Conservation (phyloP, 2,888 invertebrate species). For the Drosophila setosimentum region DNA sequence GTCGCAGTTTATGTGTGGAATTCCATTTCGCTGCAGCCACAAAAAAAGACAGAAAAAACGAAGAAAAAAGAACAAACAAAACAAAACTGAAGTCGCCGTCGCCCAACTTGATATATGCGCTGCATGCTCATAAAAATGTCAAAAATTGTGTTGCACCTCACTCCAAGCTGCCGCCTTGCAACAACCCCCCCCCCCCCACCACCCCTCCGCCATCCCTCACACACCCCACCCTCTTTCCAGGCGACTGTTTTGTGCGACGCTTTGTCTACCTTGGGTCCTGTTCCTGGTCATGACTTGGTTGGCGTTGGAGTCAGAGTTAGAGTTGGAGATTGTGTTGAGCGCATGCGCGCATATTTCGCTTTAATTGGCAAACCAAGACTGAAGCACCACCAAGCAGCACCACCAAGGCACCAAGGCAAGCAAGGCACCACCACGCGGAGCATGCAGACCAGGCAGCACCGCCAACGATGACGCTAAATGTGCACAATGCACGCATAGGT, state of each 20-base stretch:
- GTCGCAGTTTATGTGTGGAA: constrained; percentile 72
- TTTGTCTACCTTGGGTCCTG: constrained; percentile 59
- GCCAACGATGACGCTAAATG: constrained; percentile 80
- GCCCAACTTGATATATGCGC: constrained; percentile 82
- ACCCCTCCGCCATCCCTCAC: constrained; percentile 1
- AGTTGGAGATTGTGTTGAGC: constrained; percentile 46
- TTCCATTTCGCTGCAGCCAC: constrained; percentile 55
- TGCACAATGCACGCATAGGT: constrained; percentile 75
- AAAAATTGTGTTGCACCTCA: constrained; percentile 72
- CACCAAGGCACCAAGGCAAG: constrained; percentile 19
- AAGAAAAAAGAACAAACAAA: constrained; percentile 34
- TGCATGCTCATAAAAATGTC: constrained; percentile 83
- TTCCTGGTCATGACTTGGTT: constrained; percentile 25
- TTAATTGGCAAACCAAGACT: constrained; percentile 75
- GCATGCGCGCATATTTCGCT: constrained; percentile 79
- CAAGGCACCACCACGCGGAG: constrained; percentile 7
- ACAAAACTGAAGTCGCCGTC: constrained; percentile 55
- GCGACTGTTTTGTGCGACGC: constrained; percentile 56
- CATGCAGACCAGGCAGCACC: constrained; percentile 53
- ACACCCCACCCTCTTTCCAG: constrained; percentile 4
- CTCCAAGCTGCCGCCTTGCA: constrained; percentile 15
- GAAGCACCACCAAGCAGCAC: constrained; percentile 39
- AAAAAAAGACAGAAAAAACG: constrained; percentile 1
- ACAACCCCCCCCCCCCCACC: not conserved
- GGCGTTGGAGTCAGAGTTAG: constrained; percentile 17